These are phyloP conservation scores for Ptychoptera albimana DNA, from an alignment of 2,888 invertebrate genomes.

Conservation along the genomic window DNA sequence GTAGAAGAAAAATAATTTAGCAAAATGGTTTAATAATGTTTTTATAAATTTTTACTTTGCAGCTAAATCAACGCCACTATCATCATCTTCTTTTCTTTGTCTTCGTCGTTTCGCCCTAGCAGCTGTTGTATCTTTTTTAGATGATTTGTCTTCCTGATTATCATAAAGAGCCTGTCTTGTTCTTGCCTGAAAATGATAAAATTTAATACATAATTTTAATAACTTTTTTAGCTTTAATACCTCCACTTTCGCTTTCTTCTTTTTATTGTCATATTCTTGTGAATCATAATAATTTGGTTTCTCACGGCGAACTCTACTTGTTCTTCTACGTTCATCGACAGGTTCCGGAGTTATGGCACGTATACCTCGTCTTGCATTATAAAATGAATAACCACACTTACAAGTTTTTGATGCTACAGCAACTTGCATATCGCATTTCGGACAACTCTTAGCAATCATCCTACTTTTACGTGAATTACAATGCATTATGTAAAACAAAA, in stretches of 20 bases:
- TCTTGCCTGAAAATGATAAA: background rate
- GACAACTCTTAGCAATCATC: constrained; percentile 61
- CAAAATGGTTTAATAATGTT: background rate
- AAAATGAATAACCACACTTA: constrained; percentile 68
- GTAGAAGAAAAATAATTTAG: background rate
- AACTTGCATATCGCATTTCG: constrained; percentile 58
- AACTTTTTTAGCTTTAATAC: constrained; percentile 2
- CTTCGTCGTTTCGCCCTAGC: constrained; percentile 21
- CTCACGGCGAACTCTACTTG: constrained; percentile 55
- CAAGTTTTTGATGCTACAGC: constrained; percentile 75
- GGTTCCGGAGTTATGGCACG: constrained; percentile 8
- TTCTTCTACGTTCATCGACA: constrained; percentile 38
- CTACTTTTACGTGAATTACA: constrained; percentile 33
- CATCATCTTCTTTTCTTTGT: constrained; percentile 28
- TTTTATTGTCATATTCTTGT: constrained; percentile 61
- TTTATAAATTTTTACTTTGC: constrained; percentile 11
- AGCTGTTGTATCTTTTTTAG: constrained; percentile 32
- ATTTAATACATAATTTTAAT: constrained; percentile 2
- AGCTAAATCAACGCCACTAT: constrained; percentile 28
- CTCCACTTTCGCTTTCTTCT: constrained; percentile 23
- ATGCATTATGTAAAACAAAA: no score
- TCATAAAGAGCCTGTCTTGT: constrained; percentile 1
- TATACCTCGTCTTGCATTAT: constrained; percentile 42
- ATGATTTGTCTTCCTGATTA: constrained; percentile 25
- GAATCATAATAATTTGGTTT: constrained; percentile 75